Percentiles rank a stretch among this genome's conserved stretches.
phyloP scores from a whole-genome alignment of 2,888 invertebrate genomes.

The Ennomos fuscantarius region DNA sequence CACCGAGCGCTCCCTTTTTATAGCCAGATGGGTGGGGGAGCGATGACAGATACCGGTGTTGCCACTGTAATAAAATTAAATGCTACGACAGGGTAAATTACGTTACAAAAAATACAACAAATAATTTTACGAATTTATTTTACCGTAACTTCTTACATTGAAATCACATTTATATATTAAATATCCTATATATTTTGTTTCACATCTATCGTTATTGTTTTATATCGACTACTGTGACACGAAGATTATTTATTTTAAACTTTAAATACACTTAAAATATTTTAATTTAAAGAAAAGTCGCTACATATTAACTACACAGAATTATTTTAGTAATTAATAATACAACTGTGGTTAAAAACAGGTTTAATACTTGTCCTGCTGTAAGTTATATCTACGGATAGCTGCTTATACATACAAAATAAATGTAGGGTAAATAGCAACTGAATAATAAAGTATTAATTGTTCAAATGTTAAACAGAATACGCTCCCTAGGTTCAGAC shows the following conservation, averaged over 20 bases:
- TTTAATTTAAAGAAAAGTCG: not conserved
- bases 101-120: not conserved
- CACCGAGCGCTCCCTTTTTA: no score
- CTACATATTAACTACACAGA: not conserved
- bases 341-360: not conserved
- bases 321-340: not conserved
- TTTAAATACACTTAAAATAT: not conserved
- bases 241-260: not conserved
- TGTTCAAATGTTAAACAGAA: no score
- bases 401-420: no score
- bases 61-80: no score
- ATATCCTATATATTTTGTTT: not conserved
- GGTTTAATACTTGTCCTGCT: no score
- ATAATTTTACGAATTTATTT: conserved; percentile 43
- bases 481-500: no score
- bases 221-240: conserved; percentile 1
- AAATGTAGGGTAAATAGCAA: no score
- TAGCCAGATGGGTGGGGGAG: no score
- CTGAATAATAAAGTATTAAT: no score
- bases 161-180: not conserved
- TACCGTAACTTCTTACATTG: conserved; percentile 40
- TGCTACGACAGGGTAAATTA: no score
- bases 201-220: not conserved
- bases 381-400: no score
- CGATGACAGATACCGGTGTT: no score